Evolutionary conservation across 2,888 invertebrate genomes (phyloP).

Genomic region (Zhuqinia jingwanae): DNA sequence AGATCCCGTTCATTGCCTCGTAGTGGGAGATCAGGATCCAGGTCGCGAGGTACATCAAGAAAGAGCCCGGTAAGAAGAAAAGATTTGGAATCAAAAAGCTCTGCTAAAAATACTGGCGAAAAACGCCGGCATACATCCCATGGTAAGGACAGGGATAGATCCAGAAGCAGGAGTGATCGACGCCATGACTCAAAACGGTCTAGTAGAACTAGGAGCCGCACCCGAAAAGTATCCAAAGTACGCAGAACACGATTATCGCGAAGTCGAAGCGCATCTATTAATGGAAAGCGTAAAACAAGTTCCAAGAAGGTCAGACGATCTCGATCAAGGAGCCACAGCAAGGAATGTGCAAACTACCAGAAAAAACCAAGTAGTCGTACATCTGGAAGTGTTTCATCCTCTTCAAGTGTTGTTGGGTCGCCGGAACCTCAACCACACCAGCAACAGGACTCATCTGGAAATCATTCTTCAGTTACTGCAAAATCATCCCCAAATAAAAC

Average conservation of each 20-base stretch:
- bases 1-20: neutral
- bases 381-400: neutral
- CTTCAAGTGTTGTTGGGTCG: neutral
- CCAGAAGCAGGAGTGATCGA: neutral
- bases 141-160: neutral
- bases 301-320: neutral
- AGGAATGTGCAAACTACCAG: too few relatives aligned
- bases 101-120: neutral
- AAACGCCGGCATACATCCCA: too few relatives aligned
- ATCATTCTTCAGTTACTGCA: neutral
- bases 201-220: neutral
- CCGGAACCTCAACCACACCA: neutral
- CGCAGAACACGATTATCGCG: too few relatives aligned
- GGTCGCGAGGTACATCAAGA: neutral
- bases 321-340: neutral
- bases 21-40: neutral
- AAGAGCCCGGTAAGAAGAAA: too few relatives aligned
- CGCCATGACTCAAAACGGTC: neutral
- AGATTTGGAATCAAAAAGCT: too few relatives aligned
- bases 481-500: too few relatives aligned
- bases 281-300: too few relatives aligned
- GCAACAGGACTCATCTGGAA: neutral
- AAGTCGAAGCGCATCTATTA: too few relatives aligned
- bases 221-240: too few relatives aligned
- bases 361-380: neutral